phyloP scores from a whole-genome alignment of 2,888 invertebrate species.

The Dicyrtomina minuta region DNA sequence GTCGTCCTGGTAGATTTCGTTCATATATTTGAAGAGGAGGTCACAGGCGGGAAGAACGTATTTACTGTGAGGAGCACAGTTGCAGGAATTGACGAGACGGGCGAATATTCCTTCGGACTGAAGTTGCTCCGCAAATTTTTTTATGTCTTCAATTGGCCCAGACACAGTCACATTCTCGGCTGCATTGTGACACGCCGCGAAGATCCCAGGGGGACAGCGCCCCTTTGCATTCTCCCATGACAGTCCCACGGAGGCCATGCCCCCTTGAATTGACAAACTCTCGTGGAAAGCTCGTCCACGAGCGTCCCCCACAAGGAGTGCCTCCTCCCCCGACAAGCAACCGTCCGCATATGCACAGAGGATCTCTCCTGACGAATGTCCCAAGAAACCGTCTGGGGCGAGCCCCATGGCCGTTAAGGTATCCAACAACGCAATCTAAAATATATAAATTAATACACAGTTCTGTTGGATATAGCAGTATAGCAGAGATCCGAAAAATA shows the following conservation, averaged over 20 bases:
- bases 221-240: conserved; percentile 65
- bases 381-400: conserved; percentile 88
- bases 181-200: conserved; percentile 92
- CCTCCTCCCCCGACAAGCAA: conserved; percentile 88
- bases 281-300: conserved; percentile 57
- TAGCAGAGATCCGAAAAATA: too few relatives aligned
- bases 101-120: conserved; percentile 76
- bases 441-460: background rate
- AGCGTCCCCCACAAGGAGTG: conserved; percentile 68
- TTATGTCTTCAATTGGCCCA: conserved; percentile 72
- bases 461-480: too few relatives aligned
- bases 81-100: conserved; percentile 79
- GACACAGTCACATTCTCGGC: conserved; percentile 90
- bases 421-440: conserved; percentile 82
- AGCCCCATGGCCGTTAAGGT: conserved; percentile 73
- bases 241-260: conserved; percentile 60
- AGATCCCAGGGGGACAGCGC: conserved; percentile 74
- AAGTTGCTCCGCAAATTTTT: conserved; percentile 69
- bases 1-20: conserved; percentile 21
- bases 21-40: background rate
- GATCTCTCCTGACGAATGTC: conserved; percentile 90
- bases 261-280: conserved; percentile 54
- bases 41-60: conserved; percentile 11
- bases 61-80: conserved; percentile 76
- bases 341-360: conserved; percentile 97